Conservation (phyloP, 23 tunicate genomes). For the Diplosoma virens region DNA sequence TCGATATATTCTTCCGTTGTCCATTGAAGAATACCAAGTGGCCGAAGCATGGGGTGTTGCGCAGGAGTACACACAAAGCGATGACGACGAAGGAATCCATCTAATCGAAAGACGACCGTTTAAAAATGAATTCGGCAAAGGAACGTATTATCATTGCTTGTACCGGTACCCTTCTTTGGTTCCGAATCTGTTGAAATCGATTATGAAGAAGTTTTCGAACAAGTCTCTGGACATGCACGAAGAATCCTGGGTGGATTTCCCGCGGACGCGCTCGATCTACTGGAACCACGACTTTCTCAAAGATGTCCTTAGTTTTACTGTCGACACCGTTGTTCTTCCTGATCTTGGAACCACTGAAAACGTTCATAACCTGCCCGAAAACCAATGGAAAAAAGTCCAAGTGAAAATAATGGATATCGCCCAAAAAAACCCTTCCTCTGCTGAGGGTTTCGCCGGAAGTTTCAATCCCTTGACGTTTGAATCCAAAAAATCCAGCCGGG, state of each 20-base stretch:
- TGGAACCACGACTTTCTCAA: slow-evolving; percentile 34
- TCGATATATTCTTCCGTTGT: slow-evolving; percentile 53
- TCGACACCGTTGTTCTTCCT: slow-evolving; percentile 47
- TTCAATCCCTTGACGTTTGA: slow-evolving; percentile 18
- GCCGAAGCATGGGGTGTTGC: slow-evolving; percentile 50
- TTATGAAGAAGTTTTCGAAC: slow-evolving; percentile 36
- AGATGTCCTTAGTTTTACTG: slow-evolving; percentile 2
- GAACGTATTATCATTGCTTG: slow-evolving; percentile 31
- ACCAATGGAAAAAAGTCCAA: slow-evolving; percentile 26
- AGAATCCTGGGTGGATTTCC: slow-evolving; percentile 58
- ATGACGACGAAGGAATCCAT: slow-evolving; percentile 62
- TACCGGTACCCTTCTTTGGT: slow-evolving; percentile 52
- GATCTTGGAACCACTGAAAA: slow-evolving; percentile 57
- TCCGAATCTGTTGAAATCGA: slow-evolving; percentile 7
- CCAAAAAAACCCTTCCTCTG: background rate
- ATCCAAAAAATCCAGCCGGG: slow-evolving; percentile 32
- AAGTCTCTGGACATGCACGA: slow-evolving; percentile 42
- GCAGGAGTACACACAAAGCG: slow-evolving; percentile 32
- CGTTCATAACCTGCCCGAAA: slow-evolving; percentile 31
- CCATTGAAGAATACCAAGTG: slow-evolving; percentile 61
- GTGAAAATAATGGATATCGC: slow-evolving; percentile 28
- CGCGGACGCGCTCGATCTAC: slow-evolving; percentile 36
- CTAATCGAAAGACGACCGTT: slow-evolving; percentile 45
- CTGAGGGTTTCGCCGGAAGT: slow-evolving; percentile 1
- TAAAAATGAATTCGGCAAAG: slow-evolving; percentile 28